Base-by-base conservation (phyloP, 1,140 invertebrate genomes). In the Brachionus rubens region DNA sequence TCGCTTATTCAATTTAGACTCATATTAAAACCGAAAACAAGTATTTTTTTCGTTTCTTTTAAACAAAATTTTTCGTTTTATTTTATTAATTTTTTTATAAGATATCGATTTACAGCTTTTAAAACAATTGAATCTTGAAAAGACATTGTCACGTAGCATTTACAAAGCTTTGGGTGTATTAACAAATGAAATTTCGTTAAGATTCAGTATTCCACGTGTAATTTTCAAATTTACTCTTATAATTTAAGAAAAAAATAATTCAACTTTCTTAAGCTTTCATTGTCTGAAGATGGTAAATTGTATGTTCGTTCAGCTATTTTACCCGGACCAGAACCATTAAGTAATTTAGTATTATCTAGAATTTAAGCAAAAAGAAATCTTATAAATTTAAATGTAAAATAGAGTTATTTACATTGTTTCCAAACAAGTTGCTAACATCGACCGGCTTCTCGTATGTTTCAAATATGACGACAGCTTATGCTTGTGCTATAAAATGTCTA, bases 321-420 rank as follows among this genome's bases (percentile, higher is more conserved):
- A 10, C 68, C 68, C 10, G 59, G 46, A 14, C 50, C 68, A 16
- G 43, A 36, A 36, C 68, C 46, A 12, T 54, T 72, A 21, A 54
- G 68, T 48, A 50, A 30, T 14, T 21, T n/a, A 24, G 19, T 30
- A 33, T 26, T 4, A 14, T 54, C 12, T 47, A 52, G 4, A 47
- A 6, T 12, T 30, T 33, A 14, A 16, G 10, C 7, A 14, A 47
- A 24, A 2, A 4, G 46, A 48, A 1, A 16, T 43, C n/a, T 33
- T n/a, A 46, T 28, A 26, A 40, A 36, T 50, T 16, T 72, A n/a
- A 70, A 14, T 33, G 3, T 19, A 12, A 21, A 3, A 40, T 19
- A 72, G 68, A 19, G 14, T 50, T 72, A 19, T 72, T 72, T 16
- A 72, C 46, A 33, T 21, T 33, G 6, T 48, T 72, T 48, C 68